These are phyloP conservation scores for Cranoglanis bouderius DNA, from an alignment of 2,113 vertebrate species.

Conservation along the genomic window DNA sequence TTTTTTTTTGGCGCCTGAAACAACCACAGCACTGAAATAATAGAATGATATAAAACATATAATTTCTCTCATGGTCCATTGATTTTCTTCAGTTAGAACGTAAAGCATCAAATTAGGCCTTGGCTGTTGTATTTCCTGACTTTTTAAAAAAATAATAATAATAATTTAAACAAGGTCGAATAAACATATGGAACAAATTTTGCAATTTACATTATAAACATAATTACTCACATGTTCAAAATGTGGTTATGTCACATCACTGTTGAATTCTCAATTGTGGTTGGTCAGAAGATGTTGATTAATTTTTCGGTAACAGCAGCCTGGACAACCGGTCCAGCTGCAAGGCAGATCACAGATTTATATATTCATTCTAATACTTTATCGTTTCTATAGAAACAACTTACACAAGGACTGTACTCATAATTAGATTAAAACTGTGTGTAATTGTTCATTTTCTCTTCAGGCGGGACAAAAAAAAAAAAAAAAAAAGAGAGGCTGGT, in stretches of 20 bases:
- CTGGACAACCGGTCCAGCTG: too few relatives aligned
- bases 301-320: background rate
- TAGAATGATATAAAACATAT: conserved; percentile 1
- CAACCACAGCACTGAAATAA: conserved; percentile 6
- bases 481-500: background rate
- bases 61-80: conserved; percentile 6
- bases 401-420: background rate
- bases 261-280: background rate
- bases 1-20: conserved; percentile 4
- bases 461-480: background rate
- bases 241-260: background rate
- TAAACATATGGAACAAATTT: background rate
- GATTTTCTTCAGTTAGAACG: conserved; percentile 21
- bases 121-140: background rate
- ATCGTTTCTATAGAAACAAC: background rate
- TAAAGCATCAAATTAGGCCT: background rate
- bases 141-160: background rate
- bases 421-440: background rate
- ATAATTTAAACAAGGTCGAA: background rate
- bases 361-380: background rate
- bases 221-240: background rate
- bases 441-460: background rate
- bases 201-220: background rate
- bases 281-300: background rate
- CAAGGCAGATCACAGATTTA: background rate